Evolutionary conservation across 1,140 invertebrate genomes (phyloP), one percentile per base, ranked within the genome.

Genomic region (Leptonema lineaticorne): DNA sequence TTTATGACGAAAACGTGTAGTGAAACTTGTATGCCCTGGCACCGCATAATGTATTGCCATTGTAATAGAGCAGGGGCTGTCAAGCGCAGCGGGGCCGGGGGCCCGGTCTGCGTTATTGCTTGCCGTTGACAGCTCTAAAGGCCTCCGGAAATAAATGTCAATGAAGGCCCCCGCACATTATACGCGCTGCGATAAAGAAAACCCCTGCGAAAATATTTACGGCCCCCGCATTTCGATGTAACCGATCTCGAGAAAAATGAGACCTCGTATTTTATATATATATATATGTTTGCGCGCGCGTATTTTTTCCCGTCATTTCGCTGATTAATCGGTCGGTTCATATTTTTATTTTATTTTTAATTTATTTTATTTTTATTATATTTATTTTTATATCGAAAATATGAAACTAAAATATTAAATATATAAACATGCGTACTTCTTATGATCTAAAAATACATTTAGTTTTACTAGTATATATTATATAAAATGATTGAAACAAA

Each of bases 101-200:
- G 24, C 50, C 37, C 30, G 26, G 48, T 11, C 28, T 20, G 41
- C 57, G 53, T 66, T 66, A 41, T 56, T 41, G 48, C 48, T 57
- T 66, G 63, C 48, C 50, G 53, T 28, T 56, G 63, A 66, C 63
- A 66, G 63, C 53, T 66, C 63, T 57, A 66, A 66, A 66, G 63
- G 63, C 63, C 63, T 26, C 22, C 45, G 18, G 63, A 66, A 66
- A 66, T 66, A 66, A 66, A 66, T 66, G 63, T 57, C 63, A 57
- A 66, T 66, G 63, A 57, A 56, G 29, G 63, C 28, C 30, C 18
- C 18, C 18, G 27, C 37, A 16, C 29, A 45, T 45, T 45, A 18
- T 60, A 45, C 26, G 14, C 22, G 20, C n/a, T n/a, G 22, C 20
- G 20, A 56, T 24, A 56, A 58, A 30, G 29, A 58, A 58, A 58